Percentiles rank a stretch among this genome's conserved stretches.
phyloP scores from a whole-genome alignment of 37 sponge, comb jelly and placozoan genomes.

The Haliclona indistincta region DNA sequence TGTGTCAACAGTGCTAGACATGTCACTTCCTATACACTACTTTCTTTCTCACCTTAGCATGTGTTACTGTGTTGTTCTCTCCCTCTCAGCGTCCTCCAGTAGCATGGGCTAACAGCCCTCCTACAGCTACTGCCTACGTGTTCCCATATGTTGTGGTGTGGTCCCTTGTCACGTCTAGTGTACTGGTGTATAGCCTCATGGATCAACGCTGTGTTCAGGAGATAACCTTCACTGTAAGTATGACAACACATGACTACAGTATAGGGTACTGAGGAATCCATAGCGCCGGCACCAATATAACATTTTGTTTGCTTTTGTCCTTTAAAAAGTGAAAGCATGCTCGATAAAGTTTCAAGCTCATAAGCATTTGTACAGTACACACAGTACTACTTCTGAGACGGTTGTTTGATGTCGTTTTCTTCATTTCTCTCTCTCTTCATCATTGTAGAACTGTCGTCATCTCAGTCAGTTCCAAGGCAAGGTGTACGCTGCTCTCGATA shows the following conservation, averaged over 20 bases:
- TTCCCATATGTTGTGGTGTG: constrained; percentile 68
- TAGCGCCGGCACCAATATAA: too few relatives aligned
- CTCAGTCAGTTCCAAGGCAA: constrained; percentile 39
- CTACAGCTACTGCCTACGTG: constrained; percentile 40
- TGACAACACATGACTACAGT: not conserved
- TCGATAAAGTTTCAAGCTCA: too few relatives aligned
- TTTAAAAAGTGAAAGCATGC: too few relatives aligned
- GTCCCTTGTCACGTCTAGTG: constrained; percentile 17
- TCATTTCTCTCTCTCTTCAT: not conserved
- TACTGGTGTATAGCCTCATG: constrained; percentile 57
- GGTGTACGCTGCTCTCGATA: constrained; percentile 42
- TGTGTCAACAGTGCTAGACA: not conserved
- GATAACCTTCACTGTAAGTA: constrained; percentile 44
- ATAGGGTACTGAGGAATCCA: not conserved
- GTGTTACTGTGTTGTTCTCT: not conserved
- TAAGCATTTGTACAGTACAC: too few relatives aligned
- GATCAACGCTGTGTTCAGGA: constrained; percentile 64
- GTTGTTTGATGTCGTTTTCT: not conserved
- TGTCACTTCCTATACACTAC: not conserved
- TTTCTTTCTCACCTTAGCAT: not conserved
- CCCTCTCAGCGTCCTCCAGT: constrained; percentile 40
- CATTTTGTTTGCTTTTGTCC: too few relatives aligned
- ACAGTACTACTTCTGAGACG: too few relatives aligned
- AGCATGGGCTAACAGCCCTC: constrained; percentile 29
- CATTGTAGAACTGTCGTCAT: constrained; percentile 36